A percentile compares a stretch with the other conserved stretches of the same genome.
Conservation (phyloP, 2,113 vertebrate genomes). For the Edolisoma coerulescens region DNA sequence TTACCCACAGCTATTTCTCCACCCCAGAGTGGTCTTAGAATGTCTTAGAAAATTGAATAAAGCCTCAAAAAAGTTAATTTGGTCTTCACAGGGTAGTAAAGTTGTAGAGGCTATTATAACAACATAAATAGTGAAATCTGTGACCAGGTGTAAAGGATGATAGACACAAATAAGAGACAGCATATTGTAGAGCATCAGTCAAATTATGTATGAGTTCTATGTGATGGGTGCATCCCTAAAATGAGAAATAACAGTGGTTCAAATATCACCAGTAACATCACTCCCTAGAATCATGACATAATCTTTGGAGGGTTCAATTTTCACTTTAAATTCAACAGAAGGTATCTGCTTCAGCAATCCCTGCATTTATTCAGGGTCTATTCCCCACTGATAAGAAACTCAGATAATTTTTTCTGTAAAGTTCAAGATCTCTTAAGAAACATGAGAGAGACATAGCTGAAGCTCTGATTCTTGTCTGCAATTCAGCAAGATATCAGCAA, state of each 20-base stretch:
- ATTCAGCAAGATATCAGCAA: background rate
- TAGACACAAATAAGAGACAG: background rate
- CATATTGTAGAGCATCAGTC: background rate
- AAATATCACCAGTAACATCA: background rate
- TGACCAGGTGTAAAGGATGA: background rate
- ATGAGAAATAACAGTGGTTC: background rate
- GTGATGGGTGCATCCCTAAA: background rate
- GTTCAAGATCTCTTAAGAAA: background rate
- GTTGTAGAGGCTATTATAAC: background rate
- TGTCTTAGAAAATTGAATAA: background rate
- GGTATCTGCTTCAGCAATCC: background rate
- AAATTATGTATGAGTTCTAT: fast-evolving
- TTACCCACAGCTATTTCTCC: background rate
- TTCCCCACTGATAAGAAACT: background rate
- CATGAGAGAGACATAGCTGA: background rate
- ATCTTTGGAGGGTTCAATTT: background rate
- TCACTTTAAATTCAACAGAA: background rate
- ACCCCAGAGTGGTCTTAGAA: background rate
- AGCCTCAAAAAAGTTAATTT: background rate
- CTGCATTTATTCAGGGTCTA: background rate
- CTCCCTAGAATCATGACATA: background rate
- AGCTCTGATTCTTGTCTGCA: background rate
- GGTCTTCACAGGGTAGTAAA: background rate
- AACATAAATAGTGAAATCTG: background rate
- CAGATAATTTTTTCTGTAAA: background rate